Evolutionary conservation across 2,797 vertebrate genomes (phyloP), one percentile per base, ranked within the genome.

Genomic region (Xenopus petersii): DNA sequence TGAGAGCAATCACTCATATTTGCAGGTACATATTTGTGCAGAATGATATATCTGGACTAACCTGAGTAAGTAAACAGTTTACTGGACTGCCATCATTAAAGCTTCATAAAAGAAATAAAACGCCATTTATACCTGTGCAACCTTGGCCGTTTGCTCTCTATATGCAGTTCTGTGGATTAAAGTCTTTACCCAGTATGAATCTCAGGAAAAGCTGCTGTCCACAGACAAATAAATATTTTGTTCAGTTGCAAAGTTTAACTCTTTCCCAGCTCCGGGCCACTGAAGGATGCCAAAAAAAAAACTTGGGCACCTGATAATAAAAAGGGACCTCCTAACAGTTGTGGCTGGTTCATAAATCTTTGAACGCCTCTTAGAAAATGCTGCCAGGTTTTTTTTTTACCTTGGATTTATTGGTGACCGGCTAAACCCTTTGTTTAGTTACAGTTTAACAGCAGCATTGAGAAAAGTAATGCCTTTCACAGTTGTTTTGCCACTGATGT

Each of bases 231-330:
- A 62, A 64, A 48, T 60, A 68, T 55, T 33, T 30, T 63, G 36
- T 10, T 58, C 60, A 47, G 11, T 49, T 64, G 58, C 69, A 64
- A 48, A 64, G 70, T 12, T 75, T 75, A 75, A 75, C 71, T 24
- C 60, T 36, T 16, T 62, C 24, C 12, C 46, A 58, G 2, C 64
- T 15, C 8, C 12, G 15, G 15, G 71, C 33, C 36, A 66, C 3
- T 49, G 5, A 1, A 15, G n/a, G 30, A 10, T 58, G 33, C 10
- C 67, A 70, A 36, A 36, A 36, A 36, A 36, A 3, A 4, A 36
- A 6, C 33, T 36, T 36, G 33, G 33, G 33, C 3, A 36, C 33
- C 33, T 36, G 33, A 36, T 36, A 36, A 36, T 36, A 6, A 6
- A 36, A 3, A 3, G 3, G 6, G 6, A 3, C 33, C 33, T 36